phyloP scores from a whole-genome alignment of 2,113 vertebrate species.

The Tor tambroides region DNA sequence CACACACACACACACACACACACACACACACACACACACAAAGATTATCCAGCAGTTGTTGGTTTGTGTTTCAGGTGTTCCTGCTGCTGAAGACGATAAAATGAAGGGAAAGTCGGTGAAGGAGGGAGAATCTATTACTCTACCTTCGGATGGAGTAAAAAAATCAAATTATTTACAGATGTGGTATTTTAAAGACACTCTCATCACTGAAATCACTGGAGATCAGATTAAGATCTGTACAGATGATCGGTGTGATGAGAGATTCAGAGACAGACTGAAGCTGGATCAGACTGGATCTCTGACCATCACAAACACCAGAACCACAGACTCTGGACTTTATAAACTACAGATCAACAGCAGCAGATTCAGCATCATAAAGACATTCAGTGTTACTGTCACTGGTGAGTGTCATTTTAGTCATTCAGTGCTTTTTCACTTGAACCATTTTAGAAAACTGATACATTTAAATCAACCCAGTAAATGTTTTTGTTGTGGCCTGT shows the following conservation, averaged over 20 bases:
- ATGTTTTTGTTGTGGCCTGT: neutral
- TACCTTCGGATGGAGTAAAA: neutral
- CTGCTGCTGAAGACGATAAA: neutral
- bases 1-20: too few relatives aligned
- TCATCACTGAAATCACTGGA: too few relatives aligned
- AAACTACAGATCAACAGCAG: neutral
- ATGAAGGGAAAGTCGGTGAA: neutral
- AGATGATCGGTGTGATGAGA: too few relatives aligned
- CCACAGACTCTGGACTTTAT: neutral
- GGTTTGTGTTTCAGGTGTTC: neutral
- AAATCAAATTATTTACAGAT: too few relatives aligned
- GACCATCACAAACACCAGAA: neutral
- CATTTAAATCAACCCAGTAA: neutral
- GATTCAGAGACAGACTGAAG: too few relatives aligned
- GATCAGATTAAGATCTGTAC: too few relatives aligned
- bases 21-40: too few relatives aligned
- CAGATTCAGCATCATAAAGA: neutral
- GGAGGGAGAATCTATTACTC: neutral
- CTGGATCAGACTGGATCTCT: too few relatives aligned
- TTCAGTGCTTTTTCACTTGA: neutral
- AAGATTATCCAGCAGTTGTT: neutral
- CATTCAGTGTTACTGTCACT: neutral
- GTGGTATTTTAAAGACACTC: too few relatives aligned
- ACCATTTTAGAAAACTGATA: neutral
- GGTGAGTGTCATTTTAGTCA: neutral